phyloP scores from a whole-genome alignment of 2,113 vertebrate genomes.

The Carlito syrichta region DNA sequence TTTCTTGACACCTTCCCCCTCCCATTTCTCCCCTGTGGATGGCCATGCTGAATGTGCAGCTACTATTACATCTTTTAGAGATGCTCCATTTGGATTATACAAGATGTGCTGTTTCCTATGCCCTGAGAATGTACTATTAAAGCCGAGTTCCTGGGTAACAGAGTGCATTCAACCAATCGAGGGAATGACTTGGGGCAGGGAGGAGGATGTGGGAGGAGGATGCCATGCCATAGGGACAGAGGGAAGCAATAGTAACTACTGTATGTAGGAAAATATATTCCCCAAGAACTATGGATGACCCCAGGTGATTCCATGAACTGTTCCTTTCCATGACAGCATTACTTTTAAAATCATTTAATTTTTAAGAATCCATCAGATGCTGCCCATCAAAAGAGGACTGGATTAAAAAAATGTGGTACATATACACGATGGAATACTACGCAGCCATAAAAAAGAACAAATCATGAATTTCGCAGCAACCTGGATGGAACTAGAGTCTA shows the following conservation, averaged over 20 bases:
- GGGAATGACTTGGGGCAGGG: not conserved
- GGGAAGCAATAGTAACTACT: not conserved
- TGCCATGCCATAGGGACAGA: not conserved
- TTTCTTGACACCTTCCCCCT: no score
- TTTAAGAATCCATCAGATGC: no score
- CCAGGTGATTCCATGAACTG: not conserved
- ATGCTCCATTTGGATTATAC: not conserved
- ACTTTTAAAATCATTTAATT: not conserved
- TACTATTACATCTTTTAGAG: not conserved
- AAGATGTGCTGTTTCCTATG: not conserved
- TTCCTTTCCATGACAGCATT: not conserved
- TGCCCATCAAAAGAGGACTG: no score
- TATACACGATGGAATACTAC: no score
- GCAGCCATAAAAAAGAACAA: no score
- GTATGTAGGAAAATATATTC: not conserved
- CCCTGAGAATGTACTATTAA: not conserved
- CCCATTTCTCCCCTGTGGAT: not conserved
- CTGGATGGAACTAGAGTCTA: no score
- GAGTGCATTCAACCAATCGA: not conserved
- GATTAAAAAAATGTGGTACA: no score
- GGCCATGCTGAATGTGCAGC: not conserved
- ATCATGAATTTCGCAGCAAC: no score
- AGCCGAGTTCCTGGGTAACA: not conserved
- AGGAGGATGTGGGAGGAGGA: not conserved
- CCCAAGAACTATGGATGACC: not conserved